Evolutionary conservation across 2,888 invertebrate genomes (phyloP).

Genomic region (Agelastica alni): DNA sequence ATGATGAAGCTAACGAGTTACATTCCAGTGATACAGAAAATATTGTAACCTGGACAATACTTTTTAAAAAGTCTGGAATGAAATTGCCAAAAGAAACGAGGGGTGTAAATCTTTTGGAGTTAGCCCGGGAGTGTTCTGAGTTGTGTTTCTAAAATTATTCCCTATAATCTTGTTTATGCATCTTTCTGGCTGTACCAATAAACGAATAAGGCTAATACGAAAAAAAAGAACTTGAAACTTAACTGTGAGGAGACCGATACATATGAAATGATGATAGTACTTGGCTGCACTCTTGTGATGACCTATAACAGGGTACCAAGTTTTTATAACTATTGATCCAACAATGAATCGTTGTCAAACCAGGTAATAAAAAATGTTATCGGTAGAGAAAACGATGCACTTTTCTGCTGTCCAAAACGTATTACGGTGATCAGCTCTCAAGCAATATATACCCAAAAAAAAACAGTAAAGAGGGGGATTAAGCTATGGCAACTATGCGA

Average conservation of each 20-base stretch:
- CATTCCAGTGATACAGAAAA: neutral
- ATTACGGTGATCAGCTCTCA: no score
- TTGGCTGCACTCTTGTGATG: neutral
- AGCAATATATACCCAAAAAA: neutral
- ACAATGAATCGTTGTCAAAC: neutral
- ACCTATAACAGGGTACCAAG: neutral
- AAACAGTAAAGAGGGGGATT: neutral
- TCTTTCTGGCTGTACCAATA: neutral
- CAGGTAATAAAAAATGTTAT: neutral
- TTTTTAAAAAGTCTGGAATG: neutral
- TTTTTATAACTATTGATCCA: neutral
- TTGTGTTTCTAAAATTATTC: no score
- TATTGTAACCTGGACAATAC: neutral
- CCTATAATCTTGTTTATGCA: neutral
- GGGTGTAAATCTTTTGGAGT: no score
- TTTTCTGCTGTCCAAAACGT: no score
- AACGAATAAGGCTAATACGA: neutral
- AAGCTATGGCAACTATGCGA: neutral
- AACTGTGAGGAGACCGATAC: no score
- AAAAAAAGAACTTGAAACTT: neutral
- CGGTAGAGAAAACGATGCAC: no score
- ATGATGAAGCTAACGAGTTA: slow-evolving; percentile 17
- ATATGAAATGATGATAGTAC: neutral
- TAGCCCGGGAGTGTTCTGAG: no score
- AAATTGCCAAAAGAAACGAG: no score